These are phyloP conservation scores for Otis tarda DNA, from an alignment of 2,113 vertebrate species.

Conservation along the genomic window DNA sequence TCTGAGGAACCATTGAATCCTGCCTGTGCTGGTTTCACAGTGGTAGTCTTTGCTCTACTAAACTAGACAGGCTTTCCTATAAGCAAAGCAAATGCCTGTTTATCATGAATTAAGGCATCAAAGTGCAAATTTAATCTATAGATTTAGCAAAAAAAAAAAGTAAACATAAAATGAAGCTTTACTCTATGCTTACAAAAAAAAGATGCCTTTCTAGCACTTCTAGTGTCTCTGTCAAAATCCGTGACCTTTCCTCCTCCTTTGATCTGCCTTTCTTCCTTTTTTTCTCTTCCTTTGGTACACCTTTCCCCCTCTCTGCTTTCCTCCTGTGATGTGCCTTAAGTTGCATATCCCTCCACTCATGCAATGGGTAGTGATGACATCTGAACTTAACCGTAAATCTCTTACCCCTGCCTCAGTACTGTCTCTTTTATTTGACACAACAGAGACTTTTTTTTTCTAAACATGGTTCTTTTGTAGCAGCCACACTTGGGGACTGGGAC, in stretches of 20 bases:
- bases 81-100: background rate
- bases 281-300: background rate
- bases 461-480: background rate
- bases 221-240: background rate
- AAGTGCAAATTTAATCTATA: background rate
- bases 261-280: background rate
- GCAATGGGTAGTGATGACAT: background rate
- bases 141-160: background rate
- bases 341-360: background rate
- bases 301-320: accelerated
- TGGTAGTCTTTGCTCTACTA: background rate
- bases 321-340: background rate
- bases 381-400: background rate
- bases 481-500: background rate
- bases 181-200: background rate
- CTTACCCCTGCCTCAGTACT: background rate
- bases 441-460: background rate
- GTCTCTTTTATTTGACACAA: background rate
- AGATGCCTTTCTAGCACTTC: background rate
- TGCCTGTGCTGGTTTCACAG: background rate
- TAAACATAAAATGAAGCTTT: background rate
- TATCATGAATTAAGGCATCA: background rate
- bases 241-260: background rate
- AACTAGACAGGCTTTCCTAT: background rate
- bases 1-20: background rate